These are phyloP conservation scores for Pterophyllum scalare DNA, from an alignment of 2,113 vertebrate species.

Conservation along the genomic window DNA sequence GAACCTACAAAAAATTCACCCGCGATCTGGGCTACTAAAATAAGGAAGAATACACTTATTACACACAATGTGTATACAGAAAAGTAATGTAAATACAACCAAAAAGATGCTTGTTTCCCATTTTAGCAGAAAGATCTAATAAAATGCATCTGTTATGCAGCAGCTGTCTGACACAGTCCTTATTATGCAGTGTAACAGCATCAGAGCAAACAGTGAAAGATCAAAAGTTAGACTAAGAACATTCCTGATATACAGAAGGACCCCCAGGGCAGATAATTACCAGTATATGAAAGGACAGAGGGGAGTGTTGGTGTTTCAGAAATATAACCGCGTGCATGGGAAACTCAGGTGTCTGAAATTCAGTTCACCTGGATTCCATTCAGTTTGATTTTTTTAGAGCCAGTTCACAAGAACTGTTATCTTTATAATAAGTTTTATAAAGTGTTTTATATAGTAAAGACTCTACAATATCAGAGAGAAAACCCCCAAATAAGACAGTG, in stretches of 20 bases:
- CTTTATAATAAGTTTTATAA: neutral
- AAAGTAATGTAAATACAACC: neutral
- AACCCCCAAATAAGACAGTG: too few species aligned
- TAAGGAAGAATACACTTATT: neutral
- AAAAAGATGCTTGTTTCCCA: neutral
- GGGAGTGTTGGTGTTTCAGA: neutral
- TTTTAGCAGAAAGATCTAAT: neutral
- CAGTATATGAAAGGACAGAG: neutral
- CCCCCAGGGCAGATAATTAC: neutral
- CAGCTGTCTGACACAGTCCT: neutral
- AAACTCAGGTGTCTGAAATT: neutral
- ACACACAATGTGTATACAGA: neutral
- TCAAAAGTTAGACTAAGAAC: neutral
- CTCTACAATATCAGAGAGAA: neutral
- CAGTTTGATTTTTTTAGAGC: neutral
- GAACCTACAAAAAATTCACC: neutral
- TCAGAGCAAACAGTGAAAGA: neutral
- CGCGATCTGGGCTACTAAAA: accelerated
- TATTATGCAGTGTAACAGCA: neutral
- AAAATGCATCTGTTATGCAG: neutral
- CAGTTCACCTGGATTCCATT: neutral
- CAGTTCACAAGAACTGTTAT: accelerated
- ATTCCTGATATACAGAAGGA: neutral
- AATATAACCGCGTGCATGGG: accelerated
- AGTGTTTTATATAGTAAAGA: neutral